Evolutionary conservation across 2,113 vertebrate species (phyloP).

Genomic region (Scolopax mira): DNA sequence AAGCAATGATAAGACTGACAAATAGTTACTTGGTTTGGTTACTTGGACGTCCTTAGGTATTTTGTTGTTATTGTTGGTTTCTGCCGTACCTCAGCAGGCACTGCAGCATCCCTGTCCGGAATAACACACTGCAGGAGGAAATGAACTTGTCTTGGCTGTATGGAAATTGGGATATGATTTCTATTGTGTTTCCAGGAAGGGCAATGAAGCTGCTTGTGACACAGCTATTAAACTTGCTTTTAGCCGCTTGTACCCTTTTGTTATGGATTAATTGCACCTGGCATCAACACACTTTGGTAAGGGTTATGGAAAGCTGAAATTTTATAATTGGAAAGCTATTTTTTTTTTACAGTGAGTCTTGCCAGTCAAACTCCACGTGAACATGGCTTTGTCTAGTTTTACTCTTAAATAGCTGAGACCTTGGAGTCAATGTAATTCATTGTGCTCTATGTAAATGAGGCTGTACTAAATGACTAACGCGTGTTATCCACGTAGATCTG

Average conservation of each 20-base stretch:
- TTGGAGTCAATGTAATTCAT: slow-evolving; percentile 15
- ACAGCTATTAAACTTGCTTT: not conserved
- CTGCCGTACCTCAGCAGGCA: not conserved
- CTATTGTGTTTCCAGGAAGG: not conserved
- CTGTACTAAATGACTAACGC: not conserved
- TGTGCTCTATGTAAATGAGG: slow-evolving; percentile 26
- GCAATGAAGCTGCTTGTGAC: not conserved
- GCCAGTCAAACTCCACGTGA: not conserved
- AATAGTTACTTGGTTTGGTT: not conserved
- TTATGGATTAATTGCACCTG: not conserved
- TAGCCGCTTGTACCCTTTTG: not conserved
- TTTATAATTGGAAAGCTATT: not conserved
- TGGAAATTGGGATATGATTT: not conserved
- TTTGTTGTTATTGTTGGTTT: not conserved
- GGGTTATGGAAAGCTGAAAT: not conserved
- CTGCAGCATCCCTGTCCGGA: not conserved
- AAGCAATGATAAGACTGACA: not conserved
- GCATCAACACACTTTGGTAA: not conserved
- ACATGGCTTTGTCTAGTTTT: not conserved
- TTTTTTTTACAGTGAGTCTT: not conserved
- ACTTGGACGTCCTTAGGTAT: not conserved
- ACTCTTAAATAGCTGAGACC: not conserved
- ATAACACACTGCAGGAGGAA: not conserved
- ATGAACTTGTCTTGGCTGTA: not conserved
- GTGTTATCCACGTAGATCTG: not conserved